Conservation (phyloP, 1,140 invertebrate species). For the Ephestia elutella region DNA sequence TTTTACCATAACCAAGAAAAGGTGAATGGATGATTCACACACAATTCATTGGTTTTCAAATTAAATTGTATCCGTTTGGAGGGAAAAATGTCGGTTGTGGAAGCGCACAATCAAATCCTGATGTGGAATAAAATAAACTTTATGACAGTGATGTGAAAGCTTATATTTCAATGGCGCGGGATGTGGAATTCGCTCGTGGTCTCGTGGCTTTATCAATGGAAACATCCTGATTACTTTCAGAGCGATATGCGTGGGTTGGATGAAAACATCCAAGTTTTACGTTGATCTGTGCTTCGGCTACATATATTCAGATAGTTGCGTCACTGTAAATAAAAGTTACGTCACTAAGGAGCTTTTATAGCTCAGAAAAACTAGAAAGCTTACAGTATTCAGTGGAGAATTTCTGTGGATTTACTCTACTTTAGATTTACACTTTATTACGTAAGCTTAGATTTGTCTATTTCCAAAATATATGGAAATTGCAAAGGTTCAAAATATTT, state of each 20-base stretch:
- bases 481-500: too few relatives aligned
- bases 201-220: slow-evolving; percentile 30
- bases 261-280: slow-evolving; percentile 23
- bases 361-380: too few relatives aligned
- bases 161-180: neutral
- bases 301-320: neutral
- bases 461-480: too few relatives aligned
- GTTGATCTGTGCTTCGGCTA: neutral
- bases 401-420: neutral
- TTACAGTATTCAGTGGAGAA: too few relatives aligned
- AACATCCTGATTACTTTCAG: slow-evolving; percentile 27
- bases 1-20: neutral
- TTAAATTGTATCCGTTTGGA: slow-evolving; percentile 12
- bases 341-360: neutral
- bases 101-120: slow-evolving; percentile 34
- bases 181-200: slow-evolving; percentile 5
- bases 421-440: too few relatives aligned
- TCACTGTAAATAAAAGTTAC: neutral
- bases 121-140: slow-evolving; percentile 15
- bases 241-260: slow-evolving; percentile 18
- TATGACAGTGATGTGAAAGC: neutral
- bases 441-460: too few relatives aligned
- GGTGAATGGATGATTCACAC: neutral
- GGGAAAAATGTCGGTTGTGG: slow-evolving; percentile 19
- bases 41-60: slow-evolving; percentile 10